phyloP scores from a whole-genome alignment of 2,888 invertebrate genomes.

The Pollenia labialis region DNA sequence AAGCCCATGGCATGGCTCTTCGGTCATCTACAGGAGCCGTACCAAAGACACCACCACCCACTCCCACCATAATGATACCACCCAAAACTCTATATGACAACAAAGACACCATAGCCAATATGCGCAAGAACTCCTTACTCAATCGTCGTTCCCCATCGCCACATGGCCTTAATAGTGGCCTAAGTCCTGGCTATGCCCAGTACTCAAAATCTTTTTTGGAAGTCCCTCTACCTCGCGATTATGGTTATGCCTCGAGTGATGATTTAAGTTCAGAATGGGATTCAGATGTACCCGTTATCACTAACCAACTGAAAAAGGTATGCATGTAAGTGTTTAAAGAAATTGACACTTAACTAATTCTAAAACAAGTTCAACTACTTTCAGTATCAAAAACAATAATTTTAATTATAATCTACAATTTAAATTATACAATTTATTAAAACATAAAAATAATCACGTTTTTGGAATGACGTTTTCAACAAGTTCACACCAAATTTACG shows the following conservation, averaged over 20 bases:
- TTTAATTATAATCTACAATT: background rate
- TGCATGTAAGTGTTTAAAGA: constrained; percentile 70
- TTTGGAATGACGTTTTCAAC: constrained; percentile 8
- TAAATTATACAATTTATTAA: too few relatives aligned
- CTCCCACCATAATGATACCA: constrained; percentile 74
- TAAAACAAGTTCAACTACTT: background rate
- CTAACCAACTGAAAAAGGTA: constrained; percentile 78
- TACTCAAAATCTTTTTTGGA: constrained; percentile 91
- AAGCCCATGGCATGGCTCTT: constrained; percentile 81
- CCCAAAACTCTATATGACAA: constrained; percentile 50
- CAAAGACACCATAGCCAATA: constrained; percentile 77
- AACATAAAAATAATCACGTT: background rate
- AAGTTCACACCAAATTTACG: constrained; percentile 35
- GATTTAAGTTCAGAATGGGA: constrained; percentile 97
- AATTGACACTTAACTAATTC: too few relatives aligned
- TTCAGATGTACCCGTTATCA: constrained; percentile 87
- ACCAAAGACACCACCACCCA: constrained; percentile 64
- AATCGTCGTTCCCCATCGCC: constrained; percentile 85
- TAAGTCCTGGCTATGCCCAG: constrained; percentile 90
- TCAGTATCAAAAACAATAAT: background rate
- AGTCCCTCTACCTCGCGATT: constrained; percentile 91
- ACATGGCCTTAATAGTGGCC: constrained; percentile 73
- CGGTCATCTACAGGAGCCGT: constrained; percentile 4
- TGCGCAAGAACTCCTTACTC: constrained; percentile 74
- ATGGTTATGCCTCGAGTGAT: constrained; percentile 95